A percentile compares a stretch with the other conserved stretches of the same genome.
Evolutionary conservation across 2,797 vertebrate genomes (phyloP).

Genomic region (Galagoides demidoff): DNA sequence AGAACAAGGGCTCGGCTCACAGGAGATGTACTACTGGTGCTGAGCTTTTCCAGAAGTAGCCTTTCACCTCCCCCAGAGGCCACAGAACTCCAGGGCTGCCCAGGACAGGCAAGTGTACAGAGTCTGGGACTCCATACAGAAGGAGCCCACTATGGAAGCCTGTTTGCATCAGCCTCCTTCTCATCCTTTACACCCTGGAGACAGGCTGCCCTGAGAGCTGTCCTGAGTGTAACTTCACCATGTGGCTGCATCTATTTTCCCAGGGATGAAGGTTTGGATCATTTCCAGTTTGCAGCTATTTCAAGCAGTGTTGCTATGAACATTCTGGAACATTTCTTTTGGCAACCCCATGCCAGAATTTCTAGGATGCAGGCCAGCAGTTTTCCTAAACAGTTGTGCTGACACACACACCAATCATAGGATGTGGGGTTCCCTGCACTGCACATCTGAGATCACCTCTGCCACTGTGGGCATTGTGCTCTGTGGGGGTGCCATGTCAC

Average conservation of each 20-base stretch:
- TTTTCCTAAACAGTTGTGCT: accelerated
- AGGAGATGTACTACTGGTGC: background rate
- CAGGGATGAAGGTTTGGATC: background rate
- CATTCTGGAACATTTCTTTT: background rate
- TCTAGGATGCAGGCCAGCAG: background rate
- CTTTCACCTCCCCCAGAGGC: background rate
- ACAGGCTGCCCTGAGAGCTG: background rate
- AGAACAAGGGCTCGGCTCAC: background rate
- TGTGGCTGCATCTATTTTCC: background rate
- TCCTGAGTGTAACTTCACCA: accelerated
- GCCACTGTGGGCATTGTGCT: background rate
- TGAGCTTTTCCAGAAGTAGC: background rate
- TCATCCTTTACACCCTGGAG: accelerated
- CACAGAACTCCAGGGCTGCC: background rate
- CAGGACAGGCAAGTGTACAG: background rate
- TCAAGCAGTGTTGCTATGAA: too few relatives aligned
- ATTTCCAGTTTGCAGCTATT: background rate
- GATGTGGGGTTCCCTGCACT: background rate
- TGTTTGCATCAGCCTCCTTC: background rate
- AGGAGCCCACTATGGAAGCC: accelerated
- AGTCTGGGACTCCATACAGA: accelerated
- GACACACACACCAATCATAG: too few relatives aligned
- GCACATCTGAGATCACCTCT: too few relatives aligned
- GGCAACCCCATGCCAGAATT: background rate
- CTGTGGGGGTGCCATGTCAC: too few relatives aligned